Percentiles rank a stretch among this genome's conserved stretches.
These are phyloP conservation scores for Pseudoatta argentina DNA, from an alignment of 1,140 invertebrate species.

Conservation along the genomic window DNA sequence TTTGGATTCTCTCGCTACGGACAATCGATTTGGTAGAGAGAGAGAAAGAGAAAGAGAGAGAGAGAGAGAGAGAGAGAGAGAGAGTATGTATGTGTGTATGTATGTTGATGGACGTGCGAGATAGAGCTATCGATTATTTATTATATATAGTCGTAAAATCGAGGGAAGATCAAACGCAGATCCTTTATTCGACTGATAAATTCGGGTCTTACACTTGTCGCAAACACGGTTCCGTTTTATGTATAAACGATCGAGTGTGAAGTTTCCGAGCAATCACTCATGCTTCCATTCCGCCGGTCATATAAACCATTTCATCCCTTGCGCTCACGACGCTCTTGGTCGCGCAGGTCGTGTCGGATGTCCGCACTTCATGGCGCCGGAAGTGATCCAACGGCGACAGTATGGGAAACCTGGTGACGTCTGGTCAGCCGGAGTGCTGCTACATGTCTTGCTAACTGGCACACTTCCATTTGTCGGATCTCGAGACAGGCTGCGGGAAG, in stretches of 20 bases:
- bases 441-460: conserved; percentile 97
- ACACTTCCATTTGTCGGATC: conserved; percentile 98
- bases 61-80: not conserved
- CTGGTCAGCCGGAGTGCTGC: conserved; percentile 97
- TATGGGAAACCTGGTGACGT: conserved; percentile 99
- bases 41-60: not conserved
- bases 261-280: conserved; percentile 67
- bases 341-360: conserved; percentile 95
- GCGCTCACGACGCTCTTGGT: conserved; percentile 64
- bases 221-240: conserved; percentile 43
- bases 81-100: not conserved
- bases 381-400: conserved; percentile 95
- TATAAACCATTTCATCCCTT: conserved; percentile 35
- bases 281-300: conserved; percentile 65
- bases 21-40: conserved; percentile 18
- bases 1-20: conserved; percentile 29
- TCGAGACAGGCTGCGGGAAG: conserved; percentile 95
- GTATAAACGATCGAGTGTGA: conserved; percentile 69
- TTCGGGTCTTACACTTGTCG: conserved; percentile 15
- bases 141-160: not conserved
- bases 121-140: conserved; percentile 20
- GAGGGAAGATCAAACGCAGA: conserved; percentile 12
- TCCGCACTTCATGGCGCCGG: conserved; percentile 98
- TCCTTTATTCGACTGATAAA: conserved; percentile 19
- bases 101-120: not conserved